Evolutionary conservation across 2,888 invertebrate species (phyloP).

Genomic region (Leptothorax acervorum): DNA sequence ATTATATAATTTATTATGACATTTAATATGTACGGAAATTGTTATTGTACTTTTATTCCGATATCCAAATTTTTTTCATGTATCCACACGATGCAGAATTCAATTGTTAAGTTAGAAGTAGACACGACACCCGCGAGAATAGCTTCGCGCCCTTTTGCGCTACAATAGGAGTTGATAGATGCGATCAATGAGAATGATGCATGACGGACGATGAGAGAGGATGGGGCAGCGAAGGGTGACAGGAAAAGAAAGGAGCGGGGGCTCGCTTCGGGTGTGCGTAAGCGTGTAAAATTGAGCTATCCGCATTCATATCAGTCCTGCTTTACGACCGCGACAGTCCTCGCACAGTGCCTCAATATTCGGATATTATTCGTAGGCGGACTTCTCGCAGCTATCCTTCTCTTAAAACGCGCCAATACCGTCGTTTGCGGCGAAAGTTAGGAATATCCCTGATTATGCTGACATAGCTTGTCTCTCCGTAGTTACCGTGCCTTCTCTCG

Average conservation of each 20-base stretch:
- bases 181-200: constrained; percentile 47
- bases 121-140: not conserved
- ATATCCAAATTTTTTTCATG: not conserved
- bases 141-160: not conserved
- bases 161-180: constrained; percentile 28
- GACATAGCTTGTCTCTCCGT: constrained; percentile 66
- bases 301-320: constrained; percentile 74
- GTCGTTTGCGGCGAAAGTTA: constrained; percentile 57
- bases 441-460: constrained; percentile 75
- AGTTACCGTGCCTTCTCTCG: constrained; percentile 49
- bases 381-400: constrained; percentile 66
- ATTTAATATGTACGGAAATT: not conserved
- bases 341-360: constrained; percentile 81
- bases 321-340: constrained; percentile 81
- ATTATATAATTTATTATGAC: not conserved
- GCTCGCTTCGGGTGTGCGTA: constrained; percentile 37
- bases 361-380: constrained; percentile 80
- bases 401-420: constrained; percentile 67
- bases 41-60: not conserved
- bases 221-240: not conserved
- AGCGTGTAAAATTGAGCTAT: constrained; percentile 74
- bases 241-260: constrained; percentile 4
- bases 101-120: not conserved
- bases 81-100: not conserved
- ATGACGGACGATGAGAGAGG: constrained; percentile 24